phyloP scores from a whole-genome alignment of 1,140 invertebrate genomes.

The Varroa destructor region DNA sequence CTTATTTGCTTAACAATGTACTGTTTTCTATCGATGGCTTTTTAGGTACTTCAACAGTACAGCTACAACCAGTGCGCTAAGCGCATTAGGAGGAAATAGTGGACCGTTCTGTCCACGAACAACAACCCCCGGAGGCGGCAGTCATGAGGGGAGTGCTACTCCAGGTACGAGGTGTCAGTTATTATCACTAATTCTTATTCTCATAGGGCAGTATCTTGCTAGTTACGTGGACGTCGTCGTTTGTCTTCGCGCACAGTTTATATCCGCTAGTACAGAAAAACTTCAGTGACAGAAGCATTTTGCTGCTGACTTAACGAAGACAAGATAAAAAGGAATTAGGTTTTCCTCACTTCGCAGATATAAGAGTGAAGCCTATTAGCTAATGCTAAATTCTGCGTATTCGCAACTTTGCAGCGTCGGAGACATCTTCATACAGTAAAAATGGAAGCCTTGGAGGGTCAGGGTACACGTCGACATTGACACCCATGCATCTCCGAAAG shows the following conservation, averaged over 20 bases:
- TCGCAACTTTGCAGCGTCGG: not conserved
- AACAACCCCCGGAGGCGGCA: constrained; percentile 15
- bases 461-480: constrained; percentile 80
- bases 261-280: too few species aligned
- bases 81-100: constrained; percentile 6
- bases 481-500: constrained; percentile 98
- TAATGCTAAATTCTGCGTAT: too few species aligned
- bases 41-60: constrained; percentile 19
- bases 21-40: not conserved
- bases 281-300: too few species aligned
- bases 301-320: too few species aligned
- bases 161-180: not conserved
- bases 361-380: too few species aligned
- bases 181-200: too few species aligned
- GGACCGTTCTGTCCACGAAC: constrained; percentile 21
- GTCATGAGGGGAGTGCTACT: constrained; percentile 17
- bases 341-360: too few species aligned
- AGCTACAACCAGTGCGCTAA: not conserved
- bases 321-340: too few species aligned
- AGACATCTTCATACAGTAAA: constrained; percentile 23
- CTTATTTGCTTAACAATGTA: too few species aligned
- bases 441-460: constrained; percentile 43
- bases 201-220: too few species aligned
- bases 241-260: too few species aligned
- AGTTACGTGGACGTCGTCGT: too few species aligned